Conservation (phyloP, 2,888 invertebrate genomes). For the Gastracanthus pulcherrimus region DNA sequence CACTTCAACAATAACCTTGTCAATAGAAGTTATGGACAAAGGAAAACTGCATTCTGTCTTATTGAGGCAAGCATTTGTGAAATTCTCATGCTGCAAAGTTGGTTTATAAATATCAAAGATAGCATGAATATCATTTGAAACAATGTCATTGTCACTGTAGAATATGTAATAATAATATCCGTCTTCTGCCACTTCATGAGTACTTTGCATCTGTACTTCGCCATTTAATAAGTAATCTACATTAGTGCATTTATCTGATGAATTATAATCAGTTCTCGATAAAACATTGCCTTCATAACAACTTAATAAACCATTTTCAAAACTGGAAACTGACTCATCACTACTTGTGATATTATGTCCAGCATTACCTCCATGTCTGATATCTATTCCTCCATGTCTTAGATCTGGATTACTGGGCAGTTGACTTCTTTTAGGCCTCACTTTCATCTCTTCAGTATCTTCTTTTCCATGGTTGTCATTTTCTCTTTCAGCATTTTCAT, state of each 20-base stretch:
- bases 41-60: slow-evolving; percentile 87
- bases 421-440: slow-evolving; percentile 55
- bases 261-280: slow-evolving; percentile 85
- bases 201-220: slow-evolving; percentile 83
- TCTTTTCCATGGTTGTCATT: slow-evolving; percentile 58
- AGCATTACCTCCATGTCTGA: slow-evolving; percentile 87
- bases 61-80: slow-evolving; percentile 86
- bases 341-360: slow-evolving; percentile 81
- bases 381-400: slow-evolving; percentile 85
- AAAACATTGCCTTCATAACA: slow-evolving; percentile 89
- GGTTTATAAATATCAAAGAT: slow-evolving; percentile 92
- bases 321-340: slow-evolving; percentile 88
- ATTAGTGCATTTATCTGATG: slow-evolving; percentile 84
- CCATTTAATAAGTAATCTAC: slow-evolving; percentile 85
- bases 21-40: slow-evolving; percentile 85
- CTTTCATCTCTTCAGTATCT: slow-evolving; percentile 12
- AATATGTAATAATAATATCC: slow-evolving; percentile 95
- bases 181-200: slow-evolving; percentile 86
- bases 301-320: slow-evolving; percentile 86
- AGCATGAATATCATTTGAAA: slow-evolving; percentile 89
- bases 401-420: slow-evolving; percentile 71
- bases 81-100: slow-evolving; percentile 87
- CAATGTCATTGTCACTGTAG: slow-evolving; percentile 91
- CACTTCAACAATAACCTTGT: slow-evolving; percentile 90
- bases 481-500: slow-evolving; percentile 58